These are phyloP conservation scores for Pedicia rivosa DNA, from an alignment of 2,888 invertebrate genomes.

Conservation along the genomic window DNA sequence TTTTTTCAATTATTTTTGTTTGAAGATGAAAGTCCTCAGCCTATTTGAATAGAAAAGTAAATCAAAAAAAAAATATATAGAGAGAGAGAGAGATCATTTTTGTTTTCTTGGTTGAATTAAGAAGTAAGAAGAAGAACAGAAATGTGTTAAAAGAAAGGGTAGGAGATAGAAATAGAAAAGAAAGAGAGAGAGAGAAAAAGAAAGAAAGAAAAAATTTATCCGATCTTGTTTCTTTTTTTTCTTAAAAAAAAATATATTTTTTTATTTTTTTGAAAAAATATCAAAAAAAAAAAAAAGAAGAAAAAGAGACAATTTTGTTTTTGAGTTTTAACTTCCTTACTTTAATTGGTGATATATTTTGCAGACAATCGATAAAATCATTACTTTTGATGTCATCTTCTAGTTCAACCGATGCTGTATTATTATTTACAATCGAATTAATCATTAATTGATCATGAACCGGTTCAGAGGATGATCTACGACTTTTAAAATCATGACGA, in stretches of 20 bases:
- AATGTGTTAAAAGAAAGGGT: too few species aligned
- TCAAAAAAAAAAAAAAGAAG: background rate
- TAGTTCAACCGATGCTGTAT: background rate
- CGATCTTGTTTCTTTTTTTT: background rate
- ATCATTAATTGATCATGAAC: constrained; percentile 10
- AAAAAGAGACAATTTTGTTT: background rate
- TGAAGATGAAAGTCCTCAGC: too few species aligned
- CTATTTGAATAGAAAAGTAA: too few species aligned
- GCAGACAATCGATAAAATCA: constrained; percentile 13
- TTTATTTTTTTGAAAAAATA: background rate
- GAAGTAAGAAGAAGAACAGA: too few species aligned
- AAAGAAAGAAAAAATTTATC: too few species aligned
- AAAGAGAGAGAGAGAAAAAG: too few species aligned
- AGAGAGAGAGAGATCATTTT: too few species aligned
- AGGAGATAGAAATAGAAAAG: background rate
- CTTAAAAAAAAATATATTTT: background rate
- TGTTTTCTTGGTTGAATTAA: too few species aligned
- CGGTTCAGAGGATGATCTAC: constrained; percentile 14
- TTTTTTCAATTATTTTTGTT: too few species aligned
- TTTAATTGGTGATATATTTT: constrained; percentile 25
- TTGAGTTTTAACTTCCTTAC: constrained; percentile 21
- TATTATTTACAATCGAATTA: constrained; percentile 3
- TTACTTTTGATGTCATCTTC: constrained; percentile 9
- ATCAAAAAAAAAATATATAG: too few species aligned
- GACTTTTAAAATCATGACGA: constrained; percentile 14